Evolutionary conservation across 2,797 vertebrate species (phyloP).

Genomic region (Hozukius guyotensis): DNA sequence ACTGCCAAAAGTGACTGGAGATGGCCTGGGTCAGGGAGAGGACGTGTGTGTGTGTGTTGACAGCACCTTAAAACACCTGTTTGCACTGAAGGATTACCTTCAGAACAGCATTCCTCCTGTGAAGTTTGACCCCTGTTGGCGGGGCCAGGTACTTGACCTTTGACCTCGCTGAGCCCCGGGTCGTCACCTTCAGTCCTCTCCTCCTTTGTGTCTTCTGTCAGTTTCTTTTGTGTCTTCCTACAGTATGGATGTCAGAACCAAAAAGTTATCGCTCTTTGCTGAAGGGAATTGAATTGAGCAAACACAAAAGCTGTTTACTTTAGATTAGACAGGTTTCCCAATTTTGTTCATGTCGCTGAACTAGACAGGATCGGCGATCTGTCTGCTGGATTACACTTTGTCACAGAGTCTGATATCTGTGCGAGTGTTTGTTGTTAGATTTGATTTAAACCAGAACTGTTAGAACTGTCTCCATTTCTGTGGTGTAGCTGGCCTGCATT

Average conservation of each 20-base stretch:
- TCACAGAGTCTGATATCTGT: slow-evolving; percentile 7
- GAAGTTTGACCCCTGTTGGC: slow-evolving; percentile 22
- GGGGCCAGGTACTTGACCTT: slow-evolving; percentile 13
- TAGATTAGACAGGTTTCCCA: slow-evolving; percentile 33
- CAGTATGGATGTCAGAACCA: slow-evolving; percentile 5
- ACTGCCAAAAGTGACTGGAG: slow-evolving; percentile 43
- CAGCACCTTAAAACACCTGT: slow-evolving; percentile 31
- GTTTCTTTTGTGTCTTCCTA: slow-evolving; percentile 23
- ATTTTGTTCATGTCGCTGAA: slow-evolving; percentile 6
- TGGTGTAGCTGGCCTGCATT: slow-evolving; percentile 6
- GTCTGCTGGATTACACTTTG: slow-evolving; percentile 15
- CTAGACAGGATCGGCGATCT: slow-evolving; percentile 14
- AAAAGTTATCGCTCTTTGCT: background rate
- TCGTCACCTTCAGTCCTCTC: background rate
- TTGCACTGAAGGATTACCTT: slow-evolving; percentile 30
- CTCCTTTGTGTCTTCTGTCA: background rate
- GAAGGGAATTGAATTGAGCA: slow-evolving; percentile 16
- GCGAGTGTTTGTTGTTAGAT: slow-evolving; percentile 25
- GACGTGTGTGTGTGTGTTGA: background rate
- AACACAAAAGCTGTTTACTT: slow-evolving; percentile 43
- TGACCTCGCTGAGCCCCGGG: background rate
- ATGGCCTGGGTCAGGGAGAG: slow-evolving; percentile 22
- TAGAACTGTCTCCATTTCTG: slow-evolving; percentile 13
- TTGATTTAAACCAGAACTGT: slow-evolving; percentile 47
- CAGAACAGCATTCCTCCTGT: slow-evolving; percentile 30